These are phyloP conservation scores for Tachysurus fulvidraco DNA, from an alignment of 2,113 vertebrate species.

Conservation along the genomic window DNA sequence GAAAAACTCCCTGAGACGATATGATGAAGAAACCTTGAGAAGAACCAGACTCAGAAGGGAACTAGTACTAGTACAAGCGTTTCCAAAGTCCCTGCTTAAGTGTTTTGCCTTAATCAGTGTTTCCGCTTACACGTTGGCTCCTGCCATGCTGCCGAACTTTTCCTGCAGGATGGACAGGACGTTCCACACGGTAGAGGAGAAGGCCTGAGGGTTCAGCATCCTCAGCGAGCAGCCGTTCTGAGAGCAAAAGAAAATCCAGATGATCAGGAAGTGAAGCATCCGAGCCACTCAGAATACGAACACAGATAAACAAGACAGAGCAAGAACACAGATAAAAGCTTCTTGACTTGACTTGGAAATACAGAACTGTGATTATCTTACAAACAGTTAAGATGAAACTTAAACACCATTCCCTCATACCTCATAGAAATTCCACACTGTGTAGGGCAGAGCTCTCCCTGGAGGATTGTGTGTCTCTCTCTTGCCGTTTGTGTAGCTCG, in stretches of 20 bases:
- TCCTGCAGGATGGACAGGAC: constrained; percentile 92
- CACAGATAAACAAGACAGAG: no score
- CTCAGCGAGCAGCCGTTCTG: constrained; percentile 90
- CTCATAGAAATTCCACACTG: constrained; percentile 90
- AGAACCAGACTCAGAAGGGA: background rate
- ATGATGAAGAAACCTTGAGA: no score
- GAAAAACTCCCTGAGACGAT: no score
- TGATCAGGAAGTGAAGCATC: background rate
- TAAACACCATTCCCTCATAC: constrained; percentile 53
- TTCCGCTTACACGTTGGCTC: constrained; percentile 82
- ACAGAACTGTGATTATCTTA: background rate
- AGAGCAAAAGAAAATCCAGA: background rate
- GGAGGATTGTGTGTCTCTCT: constrained; percentile 89
- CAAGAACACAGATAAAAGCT: no score
- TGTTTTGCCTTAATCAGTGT: background rate
- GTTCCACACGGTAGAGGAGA: constrained; percentile 85
- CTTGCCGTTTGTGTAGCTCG: constrained; percentile 83
- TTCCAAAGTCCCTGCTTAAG: background rate
- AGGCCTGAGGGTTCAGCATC: constrained; percentile 90
- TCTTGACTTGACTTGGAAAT: no score
- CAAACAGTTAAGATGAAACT: background rate
- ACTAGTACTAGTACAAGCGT: background rate
- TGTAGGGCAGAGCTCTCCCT: constrained; percentile 83
- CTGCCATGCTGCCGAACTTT: constrained; percentile 91
- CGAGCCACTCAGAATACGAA: background rate